Conservation (phyloP, 2,888 invertebrate genomes). For the Nephrotoma guestfalica region DNA sequence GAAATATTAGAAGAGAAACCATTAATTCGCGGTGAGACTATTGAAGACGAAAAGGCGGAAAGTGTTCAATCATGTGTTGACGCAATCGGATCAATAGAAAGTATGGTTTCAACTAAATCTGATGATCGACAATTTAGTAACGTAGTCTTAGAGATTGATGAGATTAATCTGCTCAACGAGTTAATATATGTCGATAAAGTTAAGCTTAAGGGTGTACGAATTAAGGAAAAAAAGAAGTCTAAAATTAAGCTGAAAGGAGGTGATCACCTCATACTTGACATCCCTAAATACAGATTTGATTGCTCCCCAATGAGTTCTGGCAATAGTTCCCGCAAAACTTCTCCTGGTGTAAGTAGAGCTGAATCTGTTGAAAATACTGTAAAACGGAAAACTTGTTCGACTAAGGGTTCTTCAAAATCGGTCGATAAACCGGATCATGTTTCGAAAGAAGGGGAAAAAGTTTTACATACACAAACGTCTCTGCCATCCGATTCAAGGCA, state of each 20-base stretch:
- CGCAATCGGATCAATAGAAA: constrained; percentile 28
- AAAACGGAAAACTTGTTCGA: not conserved
- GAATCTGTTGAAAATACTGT: constrained; percentile 29
- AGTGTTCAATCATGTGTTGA: constrained; percentile 32
- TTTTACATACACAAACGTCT: constrained; percentile 38
- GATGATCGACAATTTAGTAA: constrained; percentile 29
- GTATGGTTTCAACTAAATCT: constrained; percentile 17
- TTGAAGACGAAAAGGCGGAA: constrained; percentile 39
- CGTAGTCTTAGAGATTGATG: constrained; percentile 41
- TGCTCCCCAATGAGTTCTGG: constrained; percentile 31
- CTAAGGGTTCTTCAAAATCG: constrained; percentile 16
- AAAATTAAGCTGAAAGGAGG: constrained; percentile 31
- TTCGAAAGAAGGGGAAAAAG: constrained; percentile 25
- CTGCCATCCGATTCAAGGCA: constrained; percentile 30
- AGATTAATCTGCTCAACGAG: constrained; percentile 39
- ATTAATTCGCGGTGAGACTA: constrained; percentile 28
- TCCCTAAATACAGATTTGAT: constrained; percentile 31
- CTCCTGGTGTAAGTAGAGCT: constrained; percentile 30
- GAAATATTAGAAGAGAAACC: constrained; percentile 45
- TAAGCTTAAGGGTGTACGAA: constrained; percentile 31
- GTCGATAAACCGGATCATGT: constrained; percentile 36
- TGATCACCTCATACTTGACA: constrained; percentile 30
- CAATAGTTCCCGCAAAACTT: constrained; percentile 31
- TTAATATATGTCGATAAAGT: constrained; percentile 33
- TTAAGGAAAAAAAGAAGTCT: constrained; percentile 30